phyloP scores from a whole-genome alignment of 2,113 vertebrate species.

The Elephas maximus region DNA sequence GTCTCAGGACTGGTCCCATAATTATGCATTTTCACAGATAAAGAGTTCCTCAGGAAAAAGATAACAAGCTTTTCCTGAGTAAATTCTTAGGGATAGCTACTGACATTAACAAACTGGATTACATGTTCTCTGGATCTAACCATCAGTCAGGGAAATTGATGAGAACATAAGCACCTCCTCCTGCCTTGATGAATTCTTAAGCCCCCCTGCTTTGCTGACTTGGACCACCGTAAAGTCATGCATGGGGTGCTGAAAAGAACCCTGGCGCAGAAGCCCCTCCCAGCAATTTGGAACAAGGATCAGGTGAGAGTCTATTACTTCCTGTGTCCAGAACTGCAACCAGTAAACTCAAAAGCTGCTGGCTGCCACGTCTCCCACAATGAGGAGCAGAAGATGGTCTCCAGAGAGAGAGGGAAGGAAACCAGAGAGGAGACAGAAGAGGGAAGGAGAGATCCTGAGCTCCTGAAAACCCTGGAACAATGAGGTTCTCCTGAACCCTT shows the following conservation, averaged over 20 bases:
- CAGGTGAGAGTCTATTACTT: background rate
- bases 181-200: background rate
- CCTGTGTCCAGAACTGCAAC: background rate
- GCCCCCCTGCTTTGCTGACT: background rate
- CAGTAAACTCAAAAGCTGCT: background rate
- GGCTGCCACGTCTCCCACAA: accelerated
- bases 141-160: background rate
- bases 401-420: background rate
- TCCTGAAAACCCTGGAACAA: background rate
- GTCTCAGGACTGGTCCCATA: background rate
- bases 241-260: background rate
- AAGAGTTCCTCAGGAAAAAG: background rate
- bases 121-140: background rate
- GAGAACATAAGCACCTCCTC: background rate
- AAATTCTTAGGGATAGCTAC: background rate
- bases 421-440: background rate
- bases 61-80: background rate
- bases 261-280: background rate
- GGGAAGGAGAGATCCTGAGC: background rate
- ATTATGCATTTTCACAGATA: background rate
- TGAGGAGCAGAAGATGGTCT: background rate
- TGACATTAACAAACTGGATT: background rate
- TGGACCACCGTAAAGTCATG: background rate
- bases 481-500: background rate
- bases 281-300: background rate